A percentile compares a stretch with the other conserved stretches of the same genome.
Evolutionary conservation across 2,888 invertebrate genomes (phyloP).

Genomic region (Monochamus alternatus): DNA sequence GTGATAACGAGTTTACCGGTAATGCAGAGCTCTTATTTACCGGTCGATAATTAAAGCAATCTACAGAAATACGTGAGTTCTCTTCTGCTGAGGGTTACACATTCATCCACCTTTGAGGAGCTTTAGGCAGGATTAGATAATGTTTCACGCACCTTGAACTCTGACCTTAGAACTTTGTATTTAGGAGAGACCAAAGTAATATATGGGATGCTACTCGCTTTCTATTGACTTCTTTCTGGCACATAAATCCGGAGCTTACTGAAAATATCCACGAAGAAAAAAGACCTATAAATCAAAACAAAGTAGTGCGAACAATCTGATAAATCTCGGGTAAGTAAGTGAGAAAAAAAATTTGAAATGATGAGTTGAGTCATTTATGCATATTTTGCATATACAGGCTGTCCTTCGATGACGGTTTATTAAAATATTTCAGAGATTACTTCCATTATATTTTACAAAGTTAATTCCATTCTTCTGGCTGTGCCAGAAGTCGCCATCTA

Average conservation of each 20-base stretch:
- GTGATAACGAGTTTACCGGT: conserved; percentile 46
- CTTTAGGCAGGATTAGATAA: conserved; percentile 47
- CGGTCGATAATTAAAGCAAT: conserved; percentile 56
- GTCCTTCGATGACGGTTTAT: too few species aligned
- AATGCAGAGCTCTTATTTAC: conserved; percentile 51
- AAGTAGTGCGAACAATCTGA: background rate
- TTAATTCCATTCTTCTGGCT: too few species aligned
- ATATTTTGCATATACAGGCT: too few species aligned
- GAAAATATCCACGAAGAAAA: background rate
- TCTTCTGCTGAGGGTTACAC: conserved; percentile 39
- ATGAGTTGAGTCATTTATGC: background rate
- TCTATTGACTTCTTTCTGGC: conserved; percentile 30
- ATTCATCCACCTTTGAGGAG: conserved; percentile 48
- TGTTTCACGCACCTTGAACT: conserved; percentile 54
- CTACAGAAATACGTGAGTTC: conserved; percentile 49
- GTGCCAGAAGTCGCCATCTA: too few species aligned
- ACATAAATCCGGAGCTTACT: conserved; percentile 23
- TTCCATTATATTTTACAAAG: too few species aligned
- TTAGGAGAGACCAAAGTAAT: conserved; percentile 26
- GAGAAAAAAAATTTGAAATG: background rate
- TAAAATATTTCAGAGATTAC: too few species aligned
- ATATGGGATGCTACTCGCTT: conserved; percentile 21
- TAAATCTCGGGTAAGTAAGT: background rate
- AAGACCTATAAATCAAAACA: conserved; percentile 13
- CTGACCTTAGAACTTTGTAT: conserved; percentile 49